Base-by-base conservation (phyloP, 2,888 invertebrate genomes). In the Corythucha ciliata region DNA sequence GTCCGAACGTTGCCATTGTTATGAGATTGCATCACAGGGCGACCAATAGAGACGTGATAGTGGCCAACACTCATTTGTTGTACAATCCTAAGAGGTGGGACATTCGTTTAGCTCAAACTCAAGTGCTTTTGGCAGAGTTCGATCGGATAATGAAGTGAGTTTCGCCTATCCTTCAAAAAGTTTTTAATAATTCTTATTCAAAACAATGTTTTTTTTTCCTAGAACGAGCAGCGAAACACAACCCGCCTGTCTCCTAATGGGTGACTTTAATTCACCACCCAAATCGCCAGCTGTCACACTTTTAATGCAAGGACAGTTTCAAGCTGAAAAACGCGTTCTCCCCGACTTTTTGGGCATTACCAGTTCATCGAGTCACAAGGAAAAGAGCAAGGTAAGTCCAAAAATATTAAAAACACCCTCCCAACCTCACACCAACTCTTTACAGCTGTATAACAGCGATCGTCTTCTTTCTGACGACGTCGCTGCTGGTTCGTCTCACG, bases 51-150 rank as follows among this genome's bases (percentile, higher is more conserved):
- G 29, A 36, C 12, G 22, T 93, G 33, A 75, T 87, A 44, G 78
- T 96, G 1, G 88, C 89, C 4, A 97, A 91, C 10, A 97, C 97
- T 0, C 97, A 97, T 69, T 72, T 97, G 16, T 25, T 97, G 8
- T 98, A 85, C 68, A 97, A 97, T 72, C 92, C 90, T 0, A 79
- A 72, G 59, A 73, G 97, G 32, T 80, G 85, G 18, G 96, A 97
- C 67, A 80, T 96, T 1, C 79, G 93, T 59, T 71, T 96, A 25
- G 92, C 88, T 0, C 97, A 98, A 70, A 72, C 84, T 32, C 83
- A 86, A 63, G 66, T 89, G 27, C 71, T 98, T 7, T 70, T 98
- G 10, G 80, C 88, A 0, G 89, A 92, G 68, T 71, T 98, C 4
- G 87, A 91, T 59, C 73, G 83, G 60, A 76, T 89, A 10, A 32